phyloP scores from a whole-genome alignment of 2,113 vertebrate genomes.

The Neolamprologus falcicula region DNA sequence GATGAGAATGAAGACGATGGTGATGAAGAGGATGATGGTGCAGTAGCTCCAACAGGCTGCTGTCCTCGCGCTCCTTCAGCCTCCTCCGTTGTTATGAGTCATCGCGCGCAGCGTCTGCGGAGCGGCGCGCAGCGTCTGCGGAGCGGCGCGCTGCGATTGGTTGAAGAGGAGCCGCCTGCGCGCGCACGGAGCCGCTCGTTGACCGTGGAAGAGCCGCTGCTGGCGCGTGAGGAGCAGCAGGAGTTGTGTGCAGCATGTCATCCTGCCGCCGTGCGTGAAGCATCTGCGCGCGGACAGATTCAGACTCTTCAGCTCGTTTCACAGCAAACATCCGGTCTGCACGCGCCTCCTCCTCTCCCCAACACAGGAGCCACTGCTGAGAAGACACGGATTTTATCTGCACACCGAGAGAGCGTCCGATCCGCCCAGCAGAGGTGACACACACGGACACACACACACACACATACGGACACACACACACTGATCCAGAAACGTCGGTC shows the following conservation, averaged over 20 bases:
- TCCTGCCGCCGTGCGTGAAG: background rate
- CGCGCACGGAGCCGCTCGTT: background rate
- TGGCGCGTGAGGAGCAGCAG: background rate
- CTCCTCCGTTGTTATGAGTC: background rate
- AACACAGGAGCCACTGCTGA: background rate
- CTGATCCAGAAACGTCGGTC: background rate
- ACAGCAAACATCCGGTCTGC: background rate
- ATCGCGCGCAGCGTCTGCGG: background rate
- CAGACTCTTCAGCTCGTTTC: background rate
- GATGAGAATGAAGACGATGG: background rate
- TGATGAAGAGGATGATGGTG: background rate
- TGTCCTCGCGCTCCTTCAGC: background rate
- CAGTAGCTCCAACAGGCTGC: background rate
- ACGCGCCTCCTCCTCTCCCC: background rate
- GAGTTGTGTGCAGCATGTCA: background rate
- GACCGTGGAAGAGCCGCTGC: background rate
- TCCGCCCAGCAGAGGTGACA: conserved; percentile 48
- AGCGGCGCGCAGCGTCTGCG: background rate
- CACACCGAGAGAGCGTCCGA: background rate
- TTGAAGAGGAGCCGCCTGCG: background rate
- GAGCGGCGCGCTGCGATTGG: background rate
- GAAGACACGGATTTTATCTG: background rate
- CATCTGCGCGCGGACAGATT: background rate
- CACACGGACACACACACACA: background rate
- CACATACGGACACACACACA: background rate